Conservation (phyloP, 2,113 vertebrate species). For the Eulemur rufifrons region DNA sequence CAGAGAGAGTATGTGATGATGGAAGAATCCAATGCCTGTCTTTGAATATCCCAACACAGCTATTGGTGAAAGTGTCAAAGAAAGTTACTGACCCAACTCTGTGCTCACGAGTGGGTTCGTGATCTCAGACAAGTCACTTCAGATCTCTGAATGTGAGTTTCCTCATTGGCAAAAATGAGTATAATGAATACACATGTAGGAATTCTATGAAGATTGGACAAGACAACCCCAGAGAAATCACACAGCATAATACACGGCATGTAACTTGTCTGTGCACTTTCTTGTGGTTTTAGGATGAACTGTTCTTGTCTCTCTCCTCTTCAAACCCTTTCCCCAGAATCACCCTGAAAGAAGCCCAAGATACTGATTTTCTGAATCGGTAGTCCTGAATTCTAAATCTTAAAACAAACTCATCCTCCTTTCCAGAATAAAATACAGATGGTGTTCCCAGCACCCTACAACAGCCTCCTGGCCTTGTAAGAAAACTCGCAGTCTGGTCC, state of each 20-base stretch:
- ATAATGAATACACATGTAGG: not conserved
- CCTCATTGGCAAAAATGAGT: not conserved
- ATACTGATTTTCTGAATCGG: not conserved
- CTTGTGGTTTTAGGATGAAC: not conserved
- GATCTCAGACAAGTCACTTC: not conserved
- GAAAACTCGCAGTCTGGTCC: not conserved
- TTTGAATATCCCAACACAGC: not conserved
- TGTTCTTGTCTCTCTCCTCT: not conserved
- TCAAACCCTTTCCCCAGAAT: not conserved
- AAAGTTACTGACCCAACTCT: not conserved
- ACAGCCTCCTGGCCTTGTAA: not conserved
- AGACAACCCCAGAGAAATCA: not conserved
- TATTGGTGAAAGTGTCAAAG: not conserved
- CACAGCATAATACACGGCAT: not conserved
- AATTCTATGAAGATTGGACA: not conserved
- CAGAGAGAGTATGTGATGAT: not conserved
- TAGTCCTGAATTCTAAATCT: not conserved
- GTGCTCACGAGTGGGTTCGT: not conserved
- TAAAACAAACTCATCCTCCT: not conserved
- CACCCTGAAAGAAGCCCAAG: constrained; percentile 18
- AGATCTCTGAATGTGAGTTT: not conserved
- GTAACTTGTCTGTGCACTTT: not conserved
- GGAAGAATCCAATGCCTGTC: not conserved
- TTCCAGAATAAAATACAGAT: not conserved
- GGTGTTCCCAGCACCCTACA: not conserved